Evolutionary conservation across 2,113 vertebrate species (phyloP).

Genomic region (Turdus rufiventris): DNA sequence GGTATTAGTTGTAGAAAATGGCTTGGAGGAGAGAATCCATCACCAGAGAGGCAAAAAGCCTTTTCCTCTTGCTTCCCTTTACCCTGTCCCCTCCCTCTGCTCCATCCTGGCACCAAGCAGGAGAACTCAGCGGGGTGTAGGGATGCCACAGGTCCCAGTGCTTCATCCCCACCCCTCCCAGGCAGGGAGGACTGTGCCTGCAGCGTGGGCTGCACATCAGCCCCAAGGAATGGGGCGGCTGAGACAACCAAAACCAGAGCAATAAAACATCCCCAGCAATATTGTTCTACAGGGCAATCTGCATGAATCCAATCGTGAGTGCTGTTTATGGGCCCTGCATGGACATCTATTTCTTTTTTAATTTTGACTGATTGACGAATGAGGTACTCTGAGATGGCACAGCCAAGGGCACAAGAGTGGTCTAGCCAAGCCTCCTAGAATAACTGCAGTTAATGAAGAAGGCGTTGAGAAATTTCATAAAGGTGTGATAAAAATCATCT

Average conservation of each 20-base stretch:
- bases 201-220: background rate
- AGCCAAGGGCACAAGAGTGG: background rate
- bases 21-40: background rate
- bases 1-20: background rate
- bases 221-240: background rate
- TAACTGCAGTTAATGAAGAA: background rate
- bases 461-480: background rate
- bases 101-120: accelerated
- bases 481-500: background rate
- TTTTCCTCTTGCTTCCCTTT: background rate
- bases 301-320: background rate
- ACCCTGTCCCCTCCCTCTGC: background rate
- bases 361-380: background rate
- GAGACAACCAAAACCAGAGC: background rate
- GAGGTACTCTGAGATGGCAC: background rate
- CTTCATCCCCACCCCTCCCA: background rate
- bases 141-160: accelerated
- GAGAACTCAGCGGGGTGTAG: background rate
- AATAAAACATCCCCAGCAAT: background rate
- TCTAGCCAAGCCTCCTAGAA: background rate
- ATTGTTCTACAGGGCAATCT: background rate
- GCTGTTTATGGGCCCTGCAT: background rate
- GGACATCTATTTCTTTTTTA: background rate
- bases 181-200: accelerated
- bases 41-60: background rate